Conservation (phyloP, 2,888 invertebrate genomes). For the Lysandra bellargus region DNA sequence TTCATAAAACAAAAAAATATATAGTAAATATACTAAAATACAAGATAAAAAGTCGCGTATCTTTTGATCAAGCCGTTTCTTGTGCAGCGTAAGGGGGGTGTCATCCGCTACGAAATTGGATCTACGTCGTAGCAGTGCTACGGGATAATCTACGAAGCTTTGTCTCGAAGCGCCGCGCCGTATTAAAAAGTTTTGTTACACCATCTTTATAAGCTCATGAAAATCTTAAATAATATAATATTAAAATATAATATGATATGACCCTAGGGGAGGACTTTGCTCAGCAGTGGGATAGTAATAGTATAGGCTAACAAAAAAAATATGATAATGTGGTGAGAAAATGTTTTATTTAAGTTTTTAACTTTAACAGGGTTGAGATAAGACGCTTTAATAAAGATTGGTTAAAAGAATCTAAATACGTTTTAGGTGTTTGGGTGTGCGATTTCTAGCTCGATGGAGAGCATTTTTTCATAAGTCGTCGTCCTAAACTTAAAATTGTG, state of each 20-base stretch:
- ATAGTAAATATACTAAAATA: too few relatives aligned
- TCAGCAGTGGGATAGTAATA: too few relatives aligned
- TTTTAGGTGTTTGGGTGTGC: too few relatives aligned
- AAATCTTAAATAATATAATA: neutral
- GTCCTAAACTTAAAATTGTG: too few relatives aligned
- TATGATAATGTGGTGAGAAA: too few relatives aligned
- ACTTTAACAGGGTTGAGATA: neutral
- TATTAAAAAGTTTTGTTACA: neutral
- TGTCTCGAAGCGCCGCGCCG: neutral
- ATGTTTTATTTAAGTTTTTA: neutral
- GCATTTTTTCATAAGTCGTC: too few relatives aligned
- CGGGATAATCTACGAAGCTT: conserved; percentile 10
- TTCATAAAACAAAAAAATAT: too few relatives aligned
- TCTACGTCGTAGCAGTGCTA: conserved; percentile 11
- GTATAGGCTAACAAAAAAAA: too few relatives aligned
- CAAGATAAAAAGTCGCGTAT: neutral
- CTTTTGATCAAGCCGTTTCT: neutral
- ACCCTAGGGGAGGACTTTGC: neutral
- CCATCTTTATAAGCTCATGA: neutral
- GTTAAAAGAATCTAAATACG: too few relatives aligned
- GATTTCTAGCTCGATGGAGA: too few relatives aligned
- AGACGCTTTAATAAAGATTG: too few relatives aligned
- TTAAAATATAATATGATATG: neutral
- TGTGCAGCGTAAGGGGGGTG: neutral
- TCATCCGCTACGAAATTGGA: conserved; percentile 15